Evolutionary conservation across 2,113 vertebrate species (phyloP), one percentile per base, ranked within the genome.

Genomic region (Heptranchias perlo): DNA sequence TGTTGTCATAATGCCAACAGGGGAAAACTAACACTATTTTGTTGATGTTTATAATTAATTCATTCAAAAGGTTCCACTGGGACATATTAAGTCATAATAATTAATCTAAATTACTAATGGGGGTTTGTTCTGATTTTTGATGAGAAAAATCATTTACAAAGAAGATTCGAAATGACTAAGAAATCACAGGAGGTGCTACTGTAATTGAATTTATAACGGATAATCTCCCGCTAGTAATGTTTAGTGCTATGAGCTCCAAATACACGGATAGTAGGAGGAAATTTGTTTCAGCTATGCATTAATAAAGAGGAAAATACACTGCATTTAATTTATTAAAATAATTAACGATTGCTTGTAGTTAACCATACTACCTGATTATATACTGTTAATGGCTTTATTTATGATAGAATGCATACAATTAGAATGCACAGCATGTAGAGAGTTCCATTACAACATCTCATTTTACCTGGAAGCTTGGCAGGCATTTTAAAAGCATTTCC

Each of bases 71-170:
- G 97, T 98, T 98, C 98, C 97, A 86, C 97, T 97, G 98, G 98
- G 98, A 98, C 97, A 97, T 97, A 98, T 98, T 98, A 98, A 98
- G 98, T 97, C 97, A 97, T 98, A 98, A 98, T 98, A 98, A 98
- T 98, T 98, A 98, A 98, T 98, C 98, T 98, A 98, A 98, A 98
- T 97, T 98, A 98, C 98, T 98, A 98, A 98, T 98, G 98, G 98
- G 97, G 98, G 97, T 98, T 97, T 97, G 97, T 98, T 98, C 98
- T 98, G 98, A 98, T 98, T 98, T 98, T 97, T 98, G 98, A 98
- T 98, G 98, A 95, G 64, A 69, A 98, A 98, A 98, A 98, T 98
- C 98, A 98, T 98, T 98, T 98, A 98, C 98, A 97, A 98, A 98
- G 98, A 98, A 97, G 98, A 98, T 98, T 98, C 97, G 97, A 97